Evolutionary conservation across 37 sponge, comb jelly and placozoan genomes (phyloP), one percentile per base, ranked within the genome.

Genomic region (Aphrocallistes beatrix): DNA sequence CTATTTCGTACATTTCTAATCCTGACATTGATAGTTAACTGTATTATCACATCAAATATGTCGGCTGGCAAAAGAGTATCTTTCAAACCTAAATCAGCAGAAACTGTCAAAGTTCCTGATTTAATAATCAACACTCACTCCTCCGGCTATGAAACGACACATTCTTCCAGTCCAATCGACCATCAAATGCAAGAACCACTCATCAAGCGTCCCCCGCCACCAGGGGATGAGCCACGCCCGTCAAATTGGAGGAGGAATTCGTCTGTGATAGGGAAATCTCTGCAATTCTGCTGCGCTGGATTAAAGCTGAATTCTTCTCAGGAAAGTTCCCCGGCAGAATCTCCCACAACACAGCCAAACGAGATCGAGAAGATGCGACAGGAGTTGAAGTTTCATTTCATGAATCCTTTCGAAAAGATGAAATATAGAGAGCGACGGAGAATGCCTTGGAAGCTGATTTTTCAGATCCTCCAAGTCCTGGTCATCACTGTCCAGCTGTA

Each of bases 401-500:
- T 91, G 92, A 95, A 93, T 82, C 96, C 96, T 13, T 95, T 95
- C 51, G 86, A 95, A 49, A 95, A 95, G 85, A 92, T 91, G 91
- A 86, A 42, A 21, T 86, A 91, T 81, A 38, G 51, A 16, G 42
- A 37, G 75, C 86, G 86, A 36, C 40, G 91, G 23, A 25, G 92
- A 30, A 91, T 92, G 38, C 96, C 96, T 1, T 93, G 91, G 90
- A 95, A 95, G 86, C 85, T 95, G 36, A 30, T 93, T 17, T 45
- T 93, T n/a, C 96, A 93, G 81, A 0, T 93, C 0, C 49, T 90
- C 32, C 88, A 87, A 23, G 86, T 91, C 0, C 32, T 90, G 38
- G 86, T 93, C 30, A 92, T 93, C 16, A 94, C 94, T 38, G 32
- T 86, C 6, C 96, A 95, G 90, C 94, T 95, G 37, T 30, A 87